Evolutionary conservation across 2,797 vertebrate genomes (phyloP).

Genomic region (Columba guinea): DNA sequence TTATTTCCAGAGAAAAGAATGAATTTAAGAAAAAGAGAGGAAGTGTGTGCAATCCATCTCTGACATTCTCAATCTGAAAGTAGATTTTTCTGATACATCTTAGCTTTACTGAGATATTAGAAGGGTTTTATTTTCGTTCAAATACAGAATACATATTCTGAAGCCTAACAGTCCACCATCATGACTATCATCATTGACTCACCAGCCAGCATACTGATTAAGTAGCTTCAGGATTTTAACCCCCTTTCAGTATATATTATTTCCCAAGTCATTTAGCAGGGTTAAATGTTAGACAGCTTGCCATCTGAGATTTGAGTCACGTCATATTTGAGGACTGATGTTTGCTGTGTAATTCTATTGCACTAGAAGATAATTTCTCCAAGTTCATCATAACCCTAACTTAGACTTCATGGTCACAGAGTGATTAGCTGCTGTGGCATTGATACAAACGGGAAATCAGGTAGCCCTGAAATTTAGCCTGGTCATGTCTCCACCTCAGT

Average conservation of each 20-base stretch:
- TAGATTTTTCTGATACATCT: neutral
- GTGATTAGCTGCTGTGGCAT: neutral
- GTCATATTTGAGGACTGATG: slow-evolving; percentile 33
- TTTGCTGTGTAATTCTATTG: slow-evolving; percentile 37
- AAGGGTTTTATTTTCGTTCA: neutral
- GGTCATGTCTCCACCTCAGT: neutral
- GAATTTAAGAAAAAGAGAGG: neutral
- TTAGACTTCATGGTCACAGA: slow-evolving; percentile 25
- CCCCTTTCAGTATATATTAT: neutral
- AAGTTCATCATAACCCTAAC: slow-evolving; percentile 65
- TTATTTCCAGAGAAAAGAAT: neutral
- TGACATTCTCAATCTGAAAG: neutral
- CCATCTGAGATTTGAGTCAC: neutral
- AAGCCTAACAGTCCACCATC: neutral
- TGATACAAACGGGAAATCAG: neutral
- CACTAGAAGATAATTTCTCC: slow-evolving; percentile 47
- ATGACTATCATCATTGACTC: neutral
- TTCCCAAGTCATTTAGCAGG: neutral
- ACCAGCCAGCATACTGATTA: neutral
- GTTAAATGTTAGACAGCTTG: slow-evolving; percentile 42
- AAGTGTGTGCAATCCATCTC: neutral
- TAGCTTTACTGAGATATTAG: neutral
- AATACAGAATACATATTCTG: neutral
- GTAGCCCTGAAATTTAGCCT: neutral
- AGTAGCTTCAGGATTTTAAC: neutral